Percentiles rank a stretch among this genome's conserved stretches.
phyloP scores from a whole-genome alignment of 2,888 invertebrate species.

The Chloroclysta siterata region DNA sequence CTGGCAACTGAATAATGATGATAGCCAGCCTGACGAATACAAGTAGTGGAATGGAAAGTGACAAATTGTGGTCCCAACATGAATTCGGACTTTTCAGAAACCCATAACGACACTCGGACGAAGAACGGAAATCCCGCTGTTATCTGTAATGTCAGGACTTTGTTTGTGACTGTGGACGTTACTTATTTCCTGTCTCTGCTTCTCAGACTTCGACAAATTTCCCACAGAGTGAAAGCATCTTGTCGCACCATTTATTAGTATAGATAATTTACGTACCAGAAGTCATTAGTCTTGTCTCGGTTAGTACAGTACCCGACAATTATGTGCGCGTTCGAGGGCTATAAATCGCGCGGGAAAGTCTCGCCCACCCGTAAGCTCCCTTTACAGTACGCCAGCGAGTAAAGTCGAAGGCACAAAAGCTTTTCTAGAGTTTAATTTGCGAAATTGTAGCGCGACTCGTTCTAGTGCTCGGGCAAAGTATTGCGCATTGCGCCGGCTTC shows the following conservation, averaged over 20 bases:
- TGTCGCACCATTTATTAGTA: constrained; percentile 25
- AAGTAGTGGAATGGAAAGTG: too few species aligned
- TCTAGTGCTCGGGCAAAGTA: constrained; percentile 1
- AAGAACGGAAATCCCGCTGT: too few species aligned
- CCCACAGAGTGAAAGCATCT: constrained; percentile 22
- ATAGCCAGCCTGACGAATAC: too few species aligned
- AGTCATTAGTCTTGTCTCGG: constrained; percentile 33
- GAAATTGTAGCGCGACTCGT: constrained; percentile 1
- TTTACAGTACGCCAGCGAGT: constrained; percentile 14
- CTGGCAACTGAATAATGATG: too few species aligned
- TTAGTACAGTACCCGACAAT: constrained; percentile 30
- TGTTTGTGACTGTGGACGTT: background rate
- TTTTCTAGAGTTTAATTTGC: constrained; percentile 6
- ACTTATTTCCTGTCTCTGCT: background rate
- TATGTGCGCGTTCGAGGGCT: constrained; percentile 33
- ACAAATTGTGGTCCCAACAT: too few species aligned
- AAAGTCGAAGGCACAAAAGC: constrained; percentile 7
- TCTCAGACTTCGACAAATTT: constrained; percentile 2
- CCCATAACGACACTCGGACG: too few species aligned
- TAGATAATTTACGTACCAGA: constrained; percentile 27
- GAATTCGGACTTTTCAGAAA: too few species aligned
- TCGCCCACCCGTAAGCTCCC: constrained; percentile 30
- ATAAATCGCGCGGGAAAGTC: constrained; percentile 36
- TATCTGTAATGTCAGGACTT: too few species aligned
- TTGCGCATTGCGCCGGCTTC: constrained; percentile 1